A percentile compares a stretch with the other conserved stretches of the same genome.
These are phyloP conservation scores for Macrotis lagotis DNA, from an alignment of 2,113 vertebrate species.

Conservation along the genomic window DNA sequence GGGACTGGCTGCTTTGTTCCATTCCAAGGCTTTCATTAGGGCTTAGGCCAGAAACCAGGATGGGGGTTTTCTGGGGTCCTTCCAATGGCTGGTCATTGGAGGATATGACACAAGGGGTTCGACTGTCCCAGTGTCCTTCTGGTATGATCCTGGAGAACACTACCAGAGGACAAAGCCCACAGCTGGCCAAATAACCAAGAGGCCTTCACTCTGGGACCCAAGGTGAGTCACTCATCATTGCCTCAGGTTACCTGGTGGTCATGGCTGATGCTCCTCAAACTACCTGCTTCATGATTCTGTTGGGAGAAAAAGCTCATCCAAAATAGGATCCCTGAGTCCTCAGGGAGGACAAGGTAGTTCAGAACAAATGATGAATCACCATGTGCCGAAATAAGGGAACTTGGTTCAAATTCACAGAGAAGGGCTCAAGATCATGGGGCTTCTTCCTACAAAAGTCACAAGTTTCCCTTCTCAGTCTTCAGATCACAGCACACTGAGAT, in stretches of 20 bases:
- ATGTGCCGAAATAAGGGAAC: no score
- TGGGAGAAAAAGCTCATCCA: background rate
- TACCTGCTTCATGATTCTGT: background rate
- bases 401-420: no score
- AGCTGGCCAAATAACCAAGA: background rate
- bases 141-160: background rate
- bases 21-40: fast-evolving
- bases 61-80: background rate
- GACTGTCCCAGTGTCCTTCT: background rate
- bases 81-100: fast-evolving
- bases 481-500: no score
- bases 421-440: background rate
- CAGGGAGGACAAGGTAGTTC: background rate
- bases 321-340: no score
- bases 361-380: no score
- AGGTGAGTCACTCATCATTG: background rate
- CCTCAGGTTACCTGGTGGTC: background rate
- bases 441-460: background rate
- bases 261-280: background rate
- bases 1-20: background rate
- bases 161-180: background rate
- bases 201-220: fast-evolving
- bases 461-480: no score
- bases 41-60: background rate
- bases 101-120: background rate